Evolutionary conservation across 2,113 vertebrate genomes (phyloP).

Genomic region (Anguilla rostrata): DNA sequence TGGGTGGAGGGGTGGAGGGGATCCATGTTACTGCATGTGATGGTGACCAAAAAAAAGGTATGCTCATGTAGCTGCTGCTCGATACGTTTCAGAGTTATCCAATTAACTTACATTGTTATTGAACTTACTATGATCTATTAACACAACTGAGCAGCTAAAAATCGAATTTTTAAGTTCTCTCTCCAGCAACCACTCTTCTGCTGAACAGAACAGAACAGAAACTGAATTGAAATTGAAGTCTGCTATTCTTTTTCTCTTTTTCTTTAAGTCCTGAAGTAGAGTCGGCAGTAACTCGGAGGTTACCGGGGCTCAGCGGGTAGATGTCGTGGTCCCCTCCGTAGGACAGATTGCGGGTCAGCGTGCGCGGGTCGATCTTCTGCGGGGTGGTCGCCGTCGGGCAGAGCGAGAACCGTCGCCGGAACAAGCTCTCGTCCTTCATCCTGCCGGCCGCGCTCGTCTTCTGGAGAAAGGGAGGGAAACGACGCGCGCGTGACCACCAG

Average conservation of each 20-base stretch:
- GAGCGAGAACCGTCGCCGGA: slow-evolving; percentile 87
- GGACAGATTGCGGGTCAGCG: slow-evolving; percentile 81
- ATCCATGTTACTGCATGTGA: too few species aligned
- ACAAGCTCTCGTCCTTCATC: slow-evolving; percentile 96
- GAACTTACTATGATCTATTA: neutral
- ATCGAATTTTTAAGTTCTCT: neutral
- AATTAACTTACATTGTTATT: too few species aligned
- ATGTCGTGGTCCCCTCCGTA: slow-evolving; percentile 82
- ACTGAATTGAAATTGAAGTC: neutral
- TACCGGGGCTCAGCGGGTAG: slow-evolving; percentile 82
- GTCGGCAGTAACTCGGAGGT: neutral
- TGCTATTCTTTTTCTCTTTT: too few species aligned
- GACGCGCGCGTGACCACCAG: neutral
- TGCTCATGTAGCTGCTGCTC: too few species aligned
- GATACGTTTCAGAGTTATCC: too few species aligned
- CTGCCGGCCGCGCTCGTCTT: slow-evolving; percentile 75
- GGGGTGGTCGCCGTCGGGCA: slow-evolving; percentile 80
- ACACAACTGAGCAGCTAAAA: neutral
- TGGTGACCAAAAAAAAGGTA: too few species aligned
- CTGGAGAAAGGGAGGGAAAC: slow-evolving; percentile 52
- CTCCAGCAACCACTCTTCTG: too few species aligned
- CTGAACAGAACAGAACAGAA: neutral
- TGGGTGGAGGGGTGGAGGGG: too few species aligned
- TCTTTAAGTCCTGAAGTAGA: neutral
- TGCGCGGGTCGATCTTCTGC: slow-evolving; percentile 82